Evolutionary conservation across 1,140 invertebrate species (phyloP).

Genomic region (Agraylea sexmaculata): DNA sequence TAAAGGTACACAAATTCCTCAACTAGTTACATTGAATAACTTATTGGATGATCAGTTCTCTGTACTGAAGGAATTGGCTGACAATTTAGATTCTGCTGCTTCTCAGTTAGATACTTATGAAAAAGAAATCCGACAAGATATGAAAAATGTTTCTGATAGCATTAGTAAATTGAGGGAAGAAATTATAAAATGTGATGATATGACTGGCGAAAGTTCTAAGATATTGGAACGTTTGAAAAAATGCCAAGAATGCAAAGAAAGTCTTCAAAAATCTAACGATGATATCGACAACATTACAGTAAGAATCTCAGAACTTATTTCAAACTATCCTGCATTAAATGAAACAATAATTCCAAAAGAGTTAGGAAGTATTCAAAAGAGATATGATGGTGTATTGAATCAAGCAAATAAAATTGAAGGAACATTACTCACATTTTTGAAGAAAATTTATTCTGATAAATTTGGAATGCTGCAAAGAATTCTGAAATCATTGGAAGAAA

Average conservation of each 20-base stretch:
- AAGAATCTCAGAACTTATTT: slow-evolving; percentile 57
- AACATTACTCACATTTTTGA: slow-evolving; percentile 68
- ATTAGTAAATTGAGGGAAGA: slow-evolving; percentile 70
- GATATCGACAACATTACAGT: slow-evolving; percentile 56
- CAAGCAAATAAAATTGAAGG: slow-evolving; percentile 72
- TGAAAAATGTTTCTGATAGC: slow-evolving; percentile 55
- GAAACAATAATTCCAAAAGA: slow-evolving; percentile 70
- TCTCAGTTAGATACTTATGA: slow-evolving; percentile 62
- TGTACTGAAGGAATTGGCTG: slow-evolving; percentile 58
- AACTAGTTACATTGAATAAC: slow-evolving; percentile 54
- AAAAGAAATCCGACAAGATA: slow-evolving; percentile 52
- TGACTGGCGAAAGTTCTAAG: slow-evolving; percentile 75
- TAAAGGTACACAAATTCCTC: slow-evolving; percentile 54
- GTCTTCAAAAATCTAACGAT: slow-evolving; percentile 51
- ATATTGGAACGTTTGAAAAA: slow-evolving; percentile 67
- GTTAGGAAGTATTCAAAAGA: slow-evolving; percentile 61
- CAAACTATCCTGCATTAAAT: slow-evolving; percentile 66
- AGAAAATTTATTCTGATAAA: slow-evolving; percentile 81
- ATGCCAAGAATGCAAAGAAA: slow-evolving; percentile 55
- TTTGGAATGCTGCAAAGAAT: slow-evolving; percentile 67
- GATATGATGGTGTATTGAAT: slow-evolving; percentile 57
- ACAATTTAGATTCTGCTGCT: slow-evolving; percentile 60
- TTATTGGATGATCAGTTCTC: slow-evolving; percentile 68
- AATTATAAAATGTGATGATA: slow-evolving; percentile 82
- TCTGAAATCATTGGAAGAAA: slow-evolving; percentile 70